Base-by-base conservation (phyloP, 2,888 invertebrate species). In the Serrognathus titanus region DNA sequence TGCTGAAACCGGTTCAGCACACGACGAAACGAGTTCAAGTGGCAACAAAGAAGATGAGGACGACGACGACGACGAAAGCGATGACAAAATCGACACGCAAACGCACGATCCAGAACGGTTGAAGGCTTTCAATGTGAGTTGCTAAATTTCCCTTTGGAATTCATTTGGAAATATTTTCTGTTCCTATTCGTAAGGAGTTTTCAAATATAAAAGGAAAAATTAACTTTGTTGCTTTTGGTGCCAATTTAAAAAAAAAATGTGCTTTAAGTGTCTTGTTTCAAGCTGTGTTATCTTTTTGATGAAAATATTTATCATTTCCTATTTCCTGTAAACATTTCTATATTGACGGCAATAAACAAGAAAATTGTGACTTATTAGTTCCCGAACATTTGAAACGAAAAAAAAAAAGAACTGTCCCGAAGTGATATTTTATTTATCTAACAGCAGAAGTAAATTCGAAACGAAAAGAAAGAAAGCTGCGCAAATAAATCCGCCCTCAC, bases 101-200 rank as follows among this genome's bases (percentile, higher is more conserved):
- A 82, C 87, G 58, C 85, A 85, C 66, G 96, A 97, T 76, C 95
- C 95, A 0, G 96, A 97, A 79, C 84, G 96, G 75, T 87, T 96
- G 64, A 96, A 96, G 79, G 94, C 96, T 63, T 96, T 96, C 76
- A 96, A 96, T 80, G 96, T 96, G 79, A 88, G 89, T 79, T 47
- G 39, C 5, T 45, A 49, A 48, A 31, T 31, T 31, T 12, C 13
- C 7, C 37, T 38, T 9, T 9, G 47, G 38, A 49, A 11, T 48
- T 48, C 12, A 10, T 31, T 31, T 35, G 31, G 31, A 11, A 31
- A 13, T 47, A n/a, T 39, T 39, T 39, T 39, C 11, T n/a, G n/a
- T n/a, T n/a, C n/a, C n/a, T n/a, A n/a, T n/a, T n/a, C 11, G 10
- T 39, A 39, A n/a, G 11, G 11, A 39, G 10, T n/a, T 39, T 39